A percentile compares a stretch with the other conserved stretches of the same genome.
Evolutionary conservation across 1,140 invertebrate genomes (phyloP).

Genomic region (Drepana arcuata): DNA sequence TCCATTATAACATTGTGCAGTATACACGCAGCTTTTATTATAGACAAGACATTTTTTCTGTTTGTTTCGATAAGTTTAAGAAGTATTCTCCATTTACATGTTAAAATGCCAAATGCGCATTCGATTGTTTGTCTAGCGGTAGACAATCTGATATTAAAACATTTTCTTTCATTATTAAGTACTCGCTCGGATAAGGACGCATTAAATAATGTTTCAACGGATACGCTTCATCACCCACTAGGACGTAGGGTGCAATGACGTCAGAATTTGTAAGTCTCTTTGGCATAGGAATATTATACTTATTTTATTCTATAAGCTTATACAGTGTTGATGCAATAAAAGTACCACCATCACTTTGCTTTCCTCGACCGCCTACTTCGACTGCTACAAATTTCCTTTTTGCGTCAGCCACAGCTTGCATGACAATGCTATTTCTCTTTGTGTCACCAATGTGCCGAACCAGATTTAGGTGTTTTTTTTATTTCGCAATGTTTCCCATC

Average conservation of each 20-base stretch:
- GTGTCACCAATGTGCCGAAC: slow-evolving; percentile 41
- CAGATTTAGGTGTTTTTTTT: slow-evolving; percentile 30
- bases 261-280: slow-evolving; percentile 1
- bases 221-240: background rate
- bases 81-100: slow-evolving; percentile 4
- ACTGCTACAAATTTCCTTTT: slow-evolving; percentile 34
- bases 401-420: slow-evolving; percentile 45
- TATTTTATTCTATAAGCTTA: background rate
- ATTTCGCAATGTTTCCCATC: slow-evolving; percentile 53
- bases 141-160: background rate
- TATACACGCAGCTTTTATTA: slow-evolving; percentile 5
- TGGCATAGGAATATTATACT: background rate
- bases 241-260: slow-evolving; percentile 1
- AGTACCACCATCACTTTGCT: slow-evolving; percentile 25
- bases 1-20: slow-evolving; percentile 3
- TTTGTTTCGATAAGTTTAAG: slow-evolving; percentile 4
- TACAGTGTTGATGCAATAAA: slow-evolving; percentile 1
- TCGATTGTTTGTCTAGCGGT: slow-evolving; percentile 2
- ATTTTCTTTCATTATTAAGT: slow-evolving; percentile 1
- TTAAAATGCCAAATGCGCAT: slow-evolving; percentile 4
- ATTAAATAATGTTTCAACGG: slow-evolving; percentile 1
- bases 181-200: slow-evolving; percentile 2
- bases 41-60: slow-evolving; percentile 4
- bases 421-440: slow-evolving; percentile 40
- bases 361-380: slow-evolving; percentile 37